Base-by-base conservation (phyloP, 1,140 invertebrate species). In the Chrysopa pallens region DNA sequence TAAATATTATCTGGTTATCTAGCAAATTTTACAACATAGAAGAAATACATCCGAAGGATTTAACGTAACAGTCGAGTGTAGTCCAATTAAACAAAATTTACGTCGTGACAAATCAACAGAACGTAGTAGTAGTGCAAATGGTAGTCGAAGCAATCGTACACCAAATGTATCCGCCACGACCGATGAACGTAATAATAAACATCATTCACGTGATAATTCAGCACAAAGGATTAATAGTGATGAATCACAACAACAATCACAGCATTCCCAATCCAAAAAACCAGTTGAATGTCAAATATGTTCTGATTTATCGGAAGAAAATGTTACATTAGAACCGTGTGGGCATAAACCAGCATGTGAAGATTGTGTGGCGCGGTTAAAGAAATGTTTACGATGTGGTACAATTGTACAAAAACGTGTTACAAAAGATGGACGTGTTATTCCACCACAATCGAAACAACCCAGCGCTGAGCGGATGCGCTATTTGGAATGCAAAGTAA, bases 301-400 rank as follows among this genome's bases (percentile, higher is more conserved):
- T 57, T 73, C 73, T 33, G 83, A 84, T 53, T 50, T 69, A 13
- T 60, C 59, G 6, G 73, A 74, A 38, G 70, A 72, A 37, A 68
- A 67, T 46, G 72, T 85, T 5, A 63, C 61, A 31, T 70, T 88
- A 50, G 72, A 80, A 47, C 84, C 84, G 0, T 89, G 84, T 56
- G 69, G 70, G 39, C 84, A 88, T 59, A 67, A 68, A 52, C 71
- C 83, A 12, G 72, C 74, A 2, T 89, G 84, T 56, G 70, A 74
- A 49, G 82, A 85, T 43, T 89, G 84, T 58, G 75, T 76, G 39
- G 60, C 73, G 11, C 66, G 80, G 29, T 83, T 87, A 73, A 87
- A 85, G 55, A 85, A 84, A 59, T 88, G 84, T 59, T 56, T 86
- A 14, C 62, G 69, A 29, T 88, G 84, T 55, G 72, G 76, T 29